Evolutionary conservation across 2,888 invertebrate genomes (phyloP), one percentile per base, ranked within the genome.

Genomic region (Pardosa pseudoannulata): DNA sequence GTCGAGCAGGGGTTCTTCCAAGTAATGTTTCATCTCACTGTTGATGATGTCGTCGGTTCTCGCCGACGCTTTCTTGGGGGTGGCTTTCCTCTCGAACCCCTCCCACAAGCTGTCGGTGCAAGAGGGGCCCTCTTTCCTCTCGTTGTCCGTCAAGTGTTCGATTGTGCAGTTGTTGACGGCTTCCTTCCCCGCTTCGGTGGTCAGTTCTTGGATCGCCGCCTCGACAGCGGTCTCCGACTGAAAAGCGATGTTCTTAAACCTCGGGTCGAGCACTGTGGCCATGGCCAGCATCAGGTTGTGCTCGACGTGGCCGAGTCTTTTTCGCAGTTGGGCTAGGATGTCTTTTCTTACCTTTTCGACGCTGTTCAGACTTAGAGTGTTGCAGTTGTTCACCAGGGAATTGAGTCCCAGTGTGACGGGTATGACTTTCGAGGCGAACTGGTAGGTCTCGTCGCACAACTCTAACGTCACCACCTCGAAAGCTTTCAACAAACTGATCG

Each of bases 161-260:
- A 67, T 29, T 39, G 72, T n/a, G 28, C 75, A 56, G 56, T 31
- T 71, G 32, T 46, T 74, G 9, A 29, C 27, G 13, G 67, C 50
- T 27, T 86, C 79, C n/a, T 75, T 80, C 23, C 56, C 76, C 13
- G 79, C 87, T 39, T 80, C 76, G 39, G 31, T 23, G 9, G 80
- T 80, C 5, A 87, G 71, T 19, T 79, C 80, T 65, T 80, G 80
- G 46, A 87, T 76, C 13, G 80, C 80, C 39, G 80, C 70, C 23
- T 87, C 87, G 29, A 87, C 87, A 50, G 87, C 87, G 13, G 64
- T 64, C 72, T 87, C 87, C 16, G 80, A 80, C n/a, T 87, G 87
- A 56, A 87, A 87, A 27, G 87, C 87, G 36, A 87, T 87, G 29
- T 87, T 87, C 27, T 87, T 87, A 64, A 87, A 87, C 41, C 87